These are phyloP conservation scores for Phortica variegata DNA, from an alignment of 1,140 invertebrate genomes.

Conservation along the genomic window DNA sequence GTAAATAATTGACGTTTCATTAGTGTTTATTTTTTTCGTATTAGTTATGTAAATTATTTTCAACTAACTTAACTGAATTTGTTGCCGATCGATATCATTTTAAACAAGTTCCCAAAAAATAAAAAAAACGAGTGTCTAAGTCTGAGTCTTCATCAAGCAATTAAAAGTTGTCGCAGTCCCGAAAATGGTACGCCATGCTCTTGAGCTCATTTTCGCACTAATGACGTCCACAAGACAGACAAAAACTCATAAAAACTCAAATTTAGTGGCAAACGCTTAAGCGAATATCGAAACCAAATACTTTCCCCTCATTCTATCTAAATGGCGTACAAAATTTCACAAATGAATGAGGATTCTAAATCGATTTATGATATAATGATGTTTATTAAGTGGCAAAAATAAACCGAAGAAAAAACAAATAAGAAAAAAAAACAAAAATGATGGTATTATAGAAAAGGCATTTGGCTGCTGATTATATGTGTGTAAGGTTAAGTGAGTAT, in stretches of 20 bases:
- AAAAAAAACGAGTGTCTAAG: no score
- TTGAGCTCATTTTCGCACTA: neutral
- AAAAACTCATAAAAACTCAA: conserved; percentile 25
- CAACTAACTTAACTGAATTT: neutral
- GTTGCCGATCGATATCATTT: conserved; percentile 16
- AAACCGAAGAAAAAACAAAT: conserved; percentile 19
- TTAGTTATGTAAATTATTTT: conserved; percentile 28
- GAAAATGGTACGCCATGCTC: neutral
- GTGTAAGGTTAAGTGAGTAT: neutral
- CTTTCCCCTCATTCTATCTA: conserved; percentile 5
- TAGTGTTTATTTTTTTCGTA: conserved; percentile 37
- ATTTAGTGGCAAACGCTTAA: conserved; percentile 16
- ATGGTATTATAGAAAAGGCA: conserved; percentile 7
- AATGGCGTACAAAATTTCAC: conserved; percentile 34
- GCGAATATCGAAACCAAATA: conserved; percentile 29
- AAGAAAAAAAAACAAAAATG: conserved; percentile 13
- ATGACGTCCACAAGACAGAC: conserved; percentile 11
- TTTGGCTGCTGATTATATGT: neutral
- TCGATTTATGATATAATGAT: conserved; percentile 51
- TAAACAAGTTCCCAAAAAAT: conserved; percentile 17
- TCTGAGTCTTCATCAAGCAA: conserved; percentile 27
- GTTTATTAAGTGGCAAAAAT: conserved; percentile 36
- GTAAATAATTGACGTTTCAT: conserved; percentile 52
- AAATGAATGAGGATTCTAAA: conserved; percentile 51
- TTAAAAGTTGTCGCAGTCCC: conserved; percentile 12